Percentiles rank a stretch among this genome's conserved stretches.
These are phyloP conservation scores for Diprion similis DNA, from an alignment of 1,140 invertebrate genomes.

Conservation along the genomic window DNA sequence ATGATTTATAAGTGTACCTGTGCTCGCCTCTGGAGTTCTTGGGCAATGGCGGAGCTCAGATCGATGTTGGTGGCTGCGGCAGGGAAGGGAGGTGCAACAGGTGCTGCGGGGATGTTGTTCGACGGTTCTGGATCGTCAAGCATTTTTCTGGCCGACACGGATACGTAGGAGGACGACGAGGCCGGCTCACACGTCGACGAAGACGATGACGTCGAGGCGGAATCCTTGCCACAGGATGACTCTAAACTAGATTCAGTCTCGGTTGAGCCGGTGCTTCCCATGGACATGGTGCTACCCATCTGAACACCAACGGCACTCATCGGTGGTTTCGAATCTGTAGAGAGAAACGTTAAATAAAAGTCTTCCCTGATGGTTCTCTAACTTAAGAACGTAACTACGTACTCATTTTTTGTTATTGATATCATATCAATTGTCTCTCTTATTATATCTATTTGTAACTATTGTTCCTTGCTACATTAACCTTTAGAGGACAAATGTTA, in stretches of 20 bases:
- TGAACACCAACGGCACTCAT: conserved; percentile 59
- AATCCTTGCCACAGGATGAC: conserved; percentile 57
- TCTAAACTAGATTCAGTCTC: conserved; percentile 59
- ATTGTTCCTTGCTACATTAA: too few relatives aligned
- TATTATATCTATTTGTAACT: too few relatives aligned
- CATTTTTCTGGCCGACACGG: conserved; percentile 21
- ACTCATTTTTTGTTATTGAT: too few relatives aligned
- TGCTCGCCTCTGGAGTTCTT: conserved; percentile 70
- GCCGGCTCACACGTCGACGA: conserved; percentile 54
- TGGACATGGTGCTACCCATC: conserved; percentile 60
- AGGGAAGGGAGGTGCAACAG: conserved; percentile 28
- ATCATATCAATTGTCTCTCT: too few relatives aligned
- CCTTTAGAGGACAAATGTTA: too few relatives aligned
- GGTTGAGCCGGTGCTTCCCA: conserved; percentile 59
- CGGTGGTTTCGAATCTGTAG: conserved; percentile 50
- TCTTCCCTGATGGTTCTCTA: too few relatives aligned
- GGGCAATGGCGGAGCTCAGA: conserved; percentile 66
- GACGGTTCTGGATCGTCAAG: neutral
- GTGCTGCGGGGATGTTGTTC: conserved; percentile 23
- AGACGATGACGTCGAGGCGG: conserved; percentile 55
- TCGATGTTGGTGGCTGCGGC: conserved; percentile 44
- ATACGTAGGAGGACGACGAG: conserved; percentile 43
- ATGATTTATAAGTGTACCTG: conserved; percentile 57
- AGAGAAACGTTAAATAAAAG: neutral
- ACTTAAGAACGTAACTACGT: too few relatives aligned